Evolutionary conservation across 2,113 vertebrate species (phyloP), one percentile per base, ranked within the genome.

Genomic region (Dipodomys merriami): DNA sequence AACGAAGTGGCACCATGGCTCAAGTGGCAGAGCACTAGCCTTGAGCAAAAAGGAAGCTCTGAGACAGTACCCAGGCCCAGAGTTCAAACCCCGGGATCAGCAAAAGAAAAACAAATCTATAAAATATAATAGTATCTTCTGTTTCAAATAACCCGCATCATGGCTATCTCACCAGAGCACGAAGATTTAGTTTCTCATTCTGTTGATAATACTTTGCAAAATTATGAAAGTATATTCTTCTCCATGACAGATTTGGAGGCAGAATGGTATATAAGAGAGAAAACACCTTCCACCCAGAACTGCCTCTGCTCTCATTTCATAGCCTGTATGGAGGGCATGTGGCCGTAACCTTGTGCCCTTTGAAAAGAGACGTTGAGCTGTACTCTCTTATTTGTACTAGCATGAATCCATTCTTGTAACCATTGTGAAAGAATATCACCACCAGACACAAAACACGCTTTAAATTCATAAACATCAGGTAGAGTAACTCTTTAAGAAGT

Each of bases 351-450:
- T 60, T 67, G 57, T 10, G 12, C 35, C 15, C 0, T 79, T 60
- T 77, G 80, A 68, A 83, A 77, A 35, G 23, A 67, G 16, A 20
- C 3, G 49, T 20, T 68, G 39, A 53, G 6, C 81, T 79, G 44
- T 0, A 62, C 7, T 53, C 33, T 62, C 6, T 82, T 83, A 57
- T 60, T 84, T 82, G 19, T 83, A 35, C 4, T 29, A 10, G 12
- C 3, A 1, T 77, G 7, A 15, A 62, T 60, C 18, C 85, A 5
- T 33, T 67, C 6, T 78, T 93, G 8, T 3, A 87, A 91, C 82
- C 49, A 73, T 2, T 67, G 39, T 91, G 44, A 87, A 91, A 86
- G 6, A 95, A 68, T 90, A 73, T 86, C 33, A 76, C 57, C 19
- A 83, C 72, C 67, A 90, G 19, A 86, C 83, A 86, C n/a, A 49